phyloP scores from a whole-genome alignment of 1,140 invertebrate species.

The Ditylenchus dipsaci region DNA sequence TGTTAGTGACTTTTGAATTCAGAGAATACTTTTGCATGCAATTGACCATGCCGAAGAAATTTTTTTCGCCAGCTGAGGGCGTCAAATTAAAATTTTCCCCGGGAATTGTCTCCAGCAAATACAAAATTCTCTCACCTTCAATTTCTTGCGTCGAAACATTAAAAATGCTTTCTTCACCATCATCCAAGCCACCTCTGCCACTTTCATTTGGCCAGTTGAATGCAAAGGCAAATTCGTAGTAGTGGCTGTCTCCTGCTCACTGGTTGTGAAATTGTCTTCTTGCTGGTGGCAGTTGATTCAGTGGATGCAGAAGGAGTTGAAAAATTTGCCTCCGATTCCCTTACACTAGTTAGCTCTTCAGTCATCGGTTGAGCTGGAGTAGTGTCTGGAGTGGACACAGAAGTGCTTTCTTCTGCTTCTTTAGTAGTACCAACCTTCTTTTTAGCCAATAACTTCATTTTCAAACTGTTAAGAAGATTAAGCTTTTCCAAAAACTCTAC shows the following conservation, averaged over 20 bases:
- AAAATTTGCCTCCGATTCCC: too few relatives aligned
- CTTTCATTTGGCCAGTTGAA: too few relatives aligned
- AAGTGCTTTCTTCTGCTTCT: neutral
- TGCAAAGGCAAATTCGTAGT: neutral
- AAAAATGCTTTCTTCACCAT: too few relatives aligned
- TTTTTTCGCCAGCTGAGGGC: too few relatives aligned
- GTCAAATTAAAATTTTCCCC: too few relatives aligned
- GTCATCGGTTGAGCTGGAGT: neutral
- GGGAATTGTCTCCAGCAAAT: too few relatives aligned
- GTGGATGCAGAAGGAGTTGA: neutral
- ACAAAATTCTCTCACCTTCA: too few relatives aligned
- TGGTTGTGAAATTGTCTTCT: neutral
- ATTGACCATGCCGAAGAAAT: too few relatives aligned
- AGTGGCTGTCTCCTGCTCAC: neutral
- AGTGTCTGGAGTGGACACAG: neutral
- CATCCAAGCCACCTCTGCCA: too few relatives aligned
- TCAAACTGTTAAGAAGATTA: neutral
- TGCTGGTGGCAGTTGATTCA: neutral
- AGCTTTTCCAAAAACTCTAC: neutral
- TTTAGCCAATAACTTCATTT: neutral
- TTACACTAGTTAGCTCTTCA: neutral
- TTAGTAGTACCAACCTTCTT: neutral
- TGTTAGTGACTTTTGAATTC: too few relatives aligned
- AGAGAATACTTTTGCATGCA: too few relatives aligned
- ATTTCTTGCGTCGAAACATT: too few relatives aligned